Base-by-base conservation (phyloP, 2,797 vertebrate species). In the Setipinna tenuifilis region DNA sequence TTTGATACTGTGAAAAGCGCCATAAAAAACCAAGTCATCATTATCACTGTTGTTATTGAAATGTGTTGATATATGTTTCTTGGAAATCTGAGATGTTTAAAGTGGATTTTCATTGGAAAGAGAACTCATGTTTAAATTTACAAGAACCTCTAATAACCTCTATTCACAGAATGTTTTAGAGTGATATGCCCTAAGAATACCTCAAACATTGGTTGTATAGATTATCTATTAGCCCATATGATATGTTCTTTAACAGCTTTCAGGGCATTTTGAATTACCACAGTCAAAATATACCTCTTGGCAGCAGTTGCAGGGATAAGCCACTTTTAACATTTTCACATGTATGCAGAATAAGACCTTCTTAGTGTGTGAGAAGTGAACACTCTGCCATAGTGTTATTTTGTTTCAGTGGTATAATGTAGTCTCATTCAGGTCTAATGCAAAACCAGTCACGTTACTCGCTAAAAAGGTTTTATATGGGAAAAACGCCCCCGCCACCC, bases 391-490 rank as follows among this genome's bases (percentile, higher is more conserved):
- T 54, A 78, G 71, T 35, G 19, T 9, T 21, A 44, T 44, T 78
- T 44, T 75, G 68, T 75, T 78, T 41, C 17, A 44, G 35, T 78
- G 6, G 71, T 31, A 21, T 78, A 78, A 78, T 78, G 35, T 21
- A 1, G 35, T 44, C 31, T 41, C 31, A 78, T 78, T 31, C 19
- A 16, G 14, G 14, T 19, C 16, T 19, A 75, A 75, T 44, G 71
- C 35, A 44, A 19, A 78, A 19, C 16, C 71, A 35, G 68, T 21
- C 71, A 78, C 17, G 31, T 41, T 44, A 78, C 35, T 44, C 19
- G 31, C 71, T 17, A 78, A 78, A 78, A 78, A 78, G 71, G 31
- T 17, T 44, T 78, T 78, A 78, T 21, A 54, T 54, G 50, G 14
- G 71, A 44, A 44, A 44, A 31, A 75, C 10, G 71, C 17, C 71